Base-by-base conservation (phyloP, 2,888 invertebrate species). In the Aspidiotus rigidus region DNA sequence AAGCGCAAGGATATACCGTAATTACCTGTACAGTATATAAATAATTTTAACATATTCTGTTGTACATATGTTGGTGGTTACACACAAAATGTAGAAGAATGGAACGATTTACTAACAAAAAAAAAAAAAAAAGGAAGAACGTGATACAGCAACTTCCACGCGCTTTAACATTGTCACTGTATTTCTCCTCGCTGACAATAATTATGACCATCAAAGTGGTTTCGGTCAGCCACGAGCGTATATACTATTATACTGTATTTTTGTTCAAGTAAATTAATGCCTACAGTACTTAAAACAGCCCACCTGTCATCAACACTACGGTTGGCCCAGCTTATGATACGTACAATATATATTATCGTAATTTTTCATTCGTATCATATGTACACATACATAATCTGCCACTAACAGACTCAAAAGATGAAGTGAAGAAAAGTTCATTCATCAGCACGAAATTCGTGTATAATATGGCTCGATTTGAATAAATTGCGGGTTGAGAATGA, bases 61-160 rank as follows among this genome's bases (percentile, higher is more conserved):
- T 28, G 28, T 28, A 28, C 28, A 28, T 28, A 28, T 28, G 28
- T 28, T 28, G 28, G 28, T 28, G 28, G 28, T 28, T 28, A 28
- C 28, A 28, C 28, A 28, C 28, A 28, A 28, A 28, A 28, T 3
- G 28, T 28, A 28, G 28, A 28, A 28, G 28, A 28, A 28, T 28
- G 28, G 28, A 28, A 28, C 28, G 28, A 28, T 28, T 28, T 28
- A 28, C 28, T 28, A 28, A 28, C 28, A 3, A 3, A 3, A 6
- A 6, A 49, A 49, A 44, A 44, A 8, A n/a, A 49, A 49, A 49
- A n/a, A 49, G n/a, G n/a, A 49, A 49, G 49, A 49, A 49, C 49
- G 49, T 49, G 49, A 49, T n/a, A 49, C n/a, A 49, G 49, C 49
- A 49, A 49, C 49, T 49, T 49, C 49, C 49, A 49, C 49, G 49